These are phyloP conservation scores for Rattus rattus DNA, from an alignment of 2,113 vertebrate genomes.

Conservation along the genomic window DNA sequence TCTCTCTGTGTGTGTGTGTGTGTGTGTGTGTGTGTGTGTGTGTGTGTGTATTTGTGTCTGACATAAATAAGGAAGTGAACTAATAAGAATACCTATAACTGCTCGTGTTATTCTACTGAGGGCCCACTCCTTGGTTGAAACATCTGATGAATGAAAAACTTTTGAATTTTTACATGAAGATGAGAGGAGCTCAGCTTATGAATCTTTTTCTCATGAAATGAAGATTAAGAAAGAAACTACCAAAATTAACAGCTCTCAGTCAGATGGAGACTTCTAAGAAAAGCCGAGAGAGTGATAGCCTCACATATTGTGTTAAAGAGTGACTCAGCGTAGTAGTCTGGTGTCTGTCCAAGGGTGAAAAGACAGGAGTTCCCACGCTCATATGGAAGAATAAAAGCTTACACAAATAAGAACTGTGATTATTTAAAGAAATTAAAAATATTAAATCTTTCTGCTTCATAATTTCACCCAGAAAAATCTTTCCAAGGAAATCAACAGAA, in stretches of 20 bases:
- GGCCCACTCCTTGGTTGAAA: not conserved
- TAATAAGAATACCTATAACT: not conserved
- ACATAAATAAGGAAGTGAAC: not conserved
- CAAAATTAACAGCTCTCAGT: not conserved
- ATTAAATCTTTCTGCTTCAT: not conserved
- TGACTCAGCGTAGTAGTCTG: not conserved
- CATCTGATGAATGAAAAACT: not conserved
- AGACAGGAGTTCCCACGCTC: not conserved
- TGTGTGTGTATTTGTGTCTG: not conserved
- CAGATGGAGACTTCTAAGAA: not conserved
- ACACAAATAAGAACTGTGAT: not conserved
- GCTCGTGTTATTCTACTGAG: not conserved
- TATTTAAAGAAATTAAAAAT: not conserved
- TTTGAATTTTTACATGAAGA: not conserved
- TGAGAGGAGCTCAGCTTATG: not conserved
- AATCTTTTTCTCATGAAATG: not conserved
- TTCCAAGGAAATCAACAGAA: slow-evolving; percentile 44
- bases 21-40: not conserved
- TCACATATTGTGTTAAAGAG: not conserved
- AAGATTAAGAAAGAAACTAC: not conserved
- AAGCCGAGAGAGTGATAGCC: not conserved
- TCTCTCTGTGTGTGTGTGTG: not conserved
- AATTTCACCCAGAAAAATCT: not conserved
- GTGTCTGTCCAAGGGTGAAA: not conserved
- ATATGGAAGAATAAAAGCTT: not conserved